These are phyloP conservation scores for Scaeva pyrastri DNA, from an alignment of 2,888 invertebrate species.

Conservation along the genomic window DNA sequence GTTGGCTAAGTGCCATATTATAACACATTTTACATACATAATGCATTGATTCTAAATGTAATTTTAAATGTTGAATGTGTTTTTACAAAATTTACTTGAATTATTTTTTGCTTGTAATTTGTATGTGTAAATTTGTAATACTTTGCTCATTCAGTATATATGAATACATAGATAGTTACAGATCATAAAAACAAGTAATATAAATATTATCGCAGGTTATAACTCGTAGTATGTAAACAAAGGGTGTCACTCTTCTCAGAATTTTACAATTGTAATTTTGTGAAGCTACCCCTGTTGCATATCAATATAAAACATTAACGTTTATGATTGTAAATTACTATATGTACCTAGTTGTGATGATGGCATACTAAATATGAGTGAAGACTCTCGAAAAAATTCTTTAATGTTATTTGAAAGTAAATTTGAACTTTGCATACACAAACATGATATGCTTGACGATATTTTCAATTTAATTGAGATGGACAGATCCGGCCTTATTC, in stretches of 20 bases:
- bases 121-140: not conserved
- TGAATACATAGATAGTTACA: not conserved
- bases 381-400: conserved; percentile 46
- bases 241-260: conserved; percentile 39
- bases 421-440: conserved; percentile 34
- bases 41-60: not conserved
- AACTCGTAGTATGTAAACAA: conserved; percentile 4
- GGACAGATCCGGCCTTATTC: conserved; percentile 75
- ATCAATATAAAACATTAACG: not conserved
- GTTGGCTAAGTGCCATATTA: conserved; percentile 1
- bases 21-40: not conserved
- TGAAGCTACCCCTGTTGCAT: conserved; percentile 25
- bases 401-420: conserved; percentile 48
- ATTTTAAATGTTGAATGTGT: not conserved
- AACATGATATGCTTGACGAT: conserved; percentile 41
- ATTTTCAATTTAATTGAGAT: conserved; percentile 69
- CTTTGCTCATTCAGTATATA: not conserved
- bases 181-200: conserved; percentile 1
- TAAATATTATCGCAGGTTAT: not conserved
- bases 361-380: conserved; percentile 19
- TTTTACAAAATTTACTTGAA: not conserved
- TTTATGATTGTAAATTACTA: not conserved
- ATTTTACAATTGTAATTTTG: conserved; percentile 41
- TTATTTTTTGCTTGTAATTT: not conserved
- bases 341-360: not conserved